A percentile compares a stretch with the other conserved stretches of the same genome.
Conservation (phyloP, 2,888 invertebrate genomes). For the Cheilosia grossa region DNA sequence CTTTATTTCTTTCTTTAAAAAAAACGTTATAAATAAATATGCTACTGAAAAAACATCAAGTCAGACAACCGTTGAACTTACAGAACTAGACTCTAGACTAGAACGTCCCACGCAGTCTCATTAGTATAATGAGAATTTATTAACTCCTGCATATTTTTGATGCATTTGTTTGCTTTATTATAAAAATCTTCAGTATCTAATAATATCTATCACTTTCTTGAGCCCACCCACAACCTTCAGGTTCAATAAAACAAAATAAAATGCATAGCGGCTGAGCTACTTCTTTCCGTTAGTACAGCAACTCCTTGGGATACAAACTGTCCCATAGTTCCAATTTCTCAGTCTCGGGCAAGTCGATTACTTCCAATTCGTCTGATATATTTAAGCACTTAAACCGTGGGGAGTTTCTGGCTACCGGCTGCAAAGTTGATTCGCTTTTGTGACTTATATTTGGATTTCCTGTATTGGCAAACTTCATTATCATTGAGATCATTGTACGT, state of each 20-base stretch:
- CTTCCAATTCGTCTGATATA: constrained; percentile 81
- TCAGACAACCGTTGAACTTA: too few species aligned
- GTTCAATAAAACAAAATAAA: background rate
- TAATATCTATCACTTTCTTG: constrained; percentile 43
- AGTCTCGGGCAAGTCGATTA: constrained; percentile 82
- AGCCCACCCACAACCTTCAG: constrained; percentile 33
- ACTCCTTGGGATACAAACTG: constrained; percentile 78
- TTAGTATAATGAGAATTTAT: too few species aligned
- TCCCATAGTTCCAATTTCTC: constrained; percentile 81
- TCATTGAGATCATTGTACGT: constrained; percentile 80
- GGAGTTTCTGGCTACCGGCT: constrained; percentile 77
- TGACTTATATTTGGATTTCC: constrained; percentile 80
- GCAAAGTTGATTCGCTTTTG: constrained; percentile 76
- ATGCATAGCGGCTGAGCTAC: background rate
- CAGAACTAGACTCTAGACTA: too few species aligned
- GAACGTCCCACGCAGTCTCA: too few species aligned
- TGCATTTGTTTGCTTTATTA: background rate
- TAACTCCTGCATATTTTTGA: background rate
- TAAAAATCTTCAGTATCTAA: background rate
- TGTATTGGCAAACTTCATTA: constrained; percentile 80
- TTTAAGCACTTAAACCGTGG: constrained; percentile 81
- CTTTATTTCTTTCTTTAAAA: too few species aligned
- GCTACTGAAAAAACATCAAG: too few species aligned
- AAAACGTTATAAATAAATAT: too few species aligned
- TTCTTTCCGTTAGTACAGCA: constrained; percentile 51